Evolutionary conservation across 1,140 invertebrate species (phyloP), one percentile per base, ranked within the genome.

Genomic region (Stegodyphus mimosarum): DNA sequence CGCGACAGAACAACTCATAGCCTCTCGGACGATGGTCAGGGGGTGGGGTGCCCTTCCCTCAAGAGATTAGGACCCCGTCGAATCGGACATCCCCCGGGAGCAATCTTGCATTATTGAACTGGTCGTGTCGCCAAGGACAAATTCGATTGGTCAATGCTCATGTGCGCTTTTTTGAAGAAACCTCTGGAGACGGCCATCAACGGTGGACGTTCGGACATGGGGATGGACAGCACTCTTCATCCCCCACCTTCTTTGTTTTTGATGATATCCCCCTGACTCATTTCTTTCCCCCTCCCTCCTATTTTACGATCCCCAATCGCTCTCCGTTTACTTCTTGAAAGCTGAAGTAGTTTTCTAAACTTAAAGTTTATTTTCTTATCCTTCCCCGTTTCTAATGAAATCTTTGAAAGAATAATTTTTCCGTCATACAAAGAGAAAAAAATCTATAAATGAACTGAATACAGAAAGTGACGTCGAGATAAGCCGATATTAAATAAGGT

Each of bases 91-190:
- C 81, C 64, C 81, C 5, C 9, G 81, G 63, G 81, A 60, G 81
- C 81, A 84, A 84, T 84, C 73, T 84, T 63, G 72, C 51, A 84
- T 84, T 84, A 84, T 84, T 84, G 81, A 70, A 52, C 80, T 49
- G 66, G 48, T 52, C 50, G 17, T 51, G 70, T 51, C 73, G 64
- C 64, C 73, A 73, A 75, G 81, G 81, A 75, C 81, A 84, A 84
- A 84, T 84, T 84, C 81, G 81, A 84, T 84, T 84, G 81, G 81
- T 84, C 81, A 84, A 84, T 84, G 81, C 64, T 84, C 81, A 84
- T 84, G 81, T 69, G 69, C n/a, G 52, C 79, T 84, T 84, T 84
- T 75, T 48, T 49, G 73, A 50, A 7, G 73, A 55, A 76, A 75
- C 76, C 81, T 70, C 81, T 48, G 11, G 81, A 53, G 76, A 10